Evolutionary conservation across 2,888 invertebrate genomes (phyloP), one percentile per base, ranked within the genome.

Genomic region (Phaedon cochleariae): DNA sequence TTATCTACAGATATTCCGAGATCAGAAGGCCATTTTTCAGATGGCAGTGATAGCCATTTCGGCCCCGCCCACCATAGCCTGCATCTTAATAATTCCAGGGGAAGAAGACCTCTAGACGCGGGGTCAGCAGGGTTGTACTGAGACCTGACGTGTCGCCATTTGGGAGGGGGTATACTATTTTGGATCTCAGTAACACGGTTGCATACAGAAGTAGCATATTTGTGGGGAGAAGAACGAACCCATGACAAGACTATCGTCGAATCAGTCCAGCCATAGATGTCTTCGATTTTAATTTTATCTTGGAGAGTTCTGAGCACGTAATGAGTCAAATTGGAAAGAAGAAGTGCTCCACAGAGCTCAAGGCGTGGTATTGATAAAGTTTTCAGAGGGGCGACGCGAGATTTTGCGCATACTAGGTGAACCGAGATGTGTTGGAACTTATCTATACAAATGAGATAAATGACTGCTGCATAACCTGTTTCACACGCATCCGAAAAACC

Each of bases 361-460:
- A 51, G 12, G 17, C 21, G 51, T 9, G 51, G 51, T 22, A 51
- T 51, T 21, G 51, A 51, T 2, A 51, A n/a, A 51, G 22, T 51
- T 22, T 51, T 51, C 12, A 26, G 12, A 9, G 51, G 51, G 26
- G 51, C 21, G 0, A 51, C 51, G 12, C 26, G 21, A 12, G 51
- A 51, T 51, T 51, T 51, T 21, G 51, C 22, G 17, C 51, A 51
- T 2, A 51, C 51, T 22, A 51, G 20, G 31, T 34, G 31, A 1
- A 10, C 10, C 22, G 51, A 22, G 10, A 51, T 51, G 12, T 51
- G 21, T 17, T 12, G 12, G 26, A 12, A 15, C 2, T 15, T 2
- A 20, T 51, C 51, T n/a, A 26, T 51, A 6, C 22, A 21, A 6
- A 10, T 22, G 7, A 51, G 21, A 21, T 51, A 51, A 26, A 51